Evolutionary conservation across 2,888 invertebrate genomes (phyloP), one percentile per base, ranked within the genome.

Genomic region (Himalopsyche kuldschensis): DNA sequence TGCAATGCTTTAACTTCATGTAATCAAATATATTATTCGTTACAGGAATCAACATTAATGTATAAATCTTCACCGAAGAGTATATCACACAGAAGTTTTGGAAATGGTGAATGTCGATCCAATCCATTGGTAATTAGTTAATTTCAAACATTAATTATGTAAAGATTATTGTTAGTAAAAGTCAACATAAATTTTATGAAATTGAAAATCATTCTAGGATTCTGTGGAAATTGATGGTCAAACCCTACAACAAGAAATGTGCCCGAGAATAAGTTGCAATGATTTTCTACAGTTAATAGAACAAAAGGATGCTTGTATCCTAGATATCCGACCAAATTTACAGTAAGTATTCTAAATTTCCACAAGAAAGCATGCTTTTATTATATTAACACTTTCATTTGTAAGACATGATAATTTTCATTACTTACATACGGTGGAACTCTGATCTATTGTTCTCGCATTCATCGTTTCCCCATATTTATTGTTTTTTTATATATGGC

Each of bases 21-120:
- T n/a, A n/a, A n/a, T 15, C 15, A 15, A 1, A 41, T 41, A 41
- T 35, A 35, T 31, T 78, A 30, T 46, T 78, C 82, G 85, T 86
- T 86, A 1, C 87, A 92, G 92, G 96, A 97, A 89, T 97, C 98
- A 0, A 95, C 96, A 87, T 94, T 94, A 86, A 96, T 98, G 91
- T 98, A 96, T 88, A 93, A 95, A 86, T 93, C 92, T 85, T 98
- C 98, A 0, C 98, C 98, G 0, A 94, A 94, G 86, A 98, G 98
- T 90, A 95, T 98, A 79, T 96, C 97, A 63, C 96, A 95, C 89
- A 93, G 98, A 83, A 94, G 95, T 88, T 96, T 97, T 90, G 96
- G 96, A 0, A 90, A 92, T 69, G 91, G 91, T 84, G 88, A 90
- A 0, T 88, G 87, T 0, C 86, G 87, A 82, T 87, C 88, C 0